These are phyloP conservation scores for Manduca sexta DNA, from an alignment of 1,140 invertebrate species.

Conservation along the genomic window DNA sequence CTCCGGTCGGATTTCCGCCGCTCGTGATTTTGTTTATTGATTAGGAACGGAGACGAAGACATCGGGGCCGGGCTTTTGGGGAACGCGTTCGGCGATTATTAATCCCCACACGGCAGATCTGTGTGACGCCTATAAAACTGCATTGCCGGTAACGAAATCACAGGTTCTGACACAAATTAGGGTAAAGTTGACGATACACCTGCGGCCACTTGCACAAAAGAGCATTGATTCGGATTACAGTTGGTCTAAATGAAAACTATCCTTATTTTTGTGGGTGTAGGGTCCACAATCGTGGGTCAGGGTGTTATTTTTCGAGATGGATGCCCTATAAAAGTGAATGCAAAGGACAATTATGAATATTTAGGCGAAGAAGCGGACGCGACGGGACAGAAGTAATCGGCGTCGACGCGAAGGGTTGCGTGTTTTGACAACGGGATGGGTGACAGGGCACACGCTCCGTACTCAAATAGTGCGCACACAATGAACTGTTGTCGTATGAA, in stretches of 20 bases:
- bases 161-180: constrained; percentile 8
- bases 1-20: constrained; percentile 65
- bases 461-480: too few relatives aligned
- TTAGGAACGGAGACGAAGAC: constrained; percentile 47
- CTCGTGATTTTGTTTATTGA: constrained; percentile 70
- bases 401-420: constrained; percentile 34
- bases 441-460: too few relatives aligned
- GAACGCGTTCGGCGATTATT: constrained; percentile 8
- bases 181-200: constrained; percentile 23
- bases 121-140: background rate
- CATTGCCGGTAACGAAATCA: too few relatives aligned
- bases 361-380: constrained; percentile 34
- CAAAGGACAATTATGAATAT: constrained; percentile 49
- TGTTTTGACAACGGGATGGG: constrained; percentile 22
- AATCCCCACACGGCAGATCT: background rate
- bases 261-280: too few relatives aligned
- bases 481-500: too few relatives aligned
- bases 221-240: constrained; percentile 17
- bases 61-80: constrained; percentile 27
- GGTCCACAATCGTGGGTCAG: too few relatives aligned
- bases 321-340: too few relatives aligned
- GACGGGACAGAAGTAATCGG: constrained; percentile 37
- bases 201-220: constrained; percentile 31
- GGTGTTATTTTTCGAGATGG: too few relatives aligned
- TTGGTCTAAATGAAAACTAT: too few relatives aligned